Evolutionary conservation across 2,797 vertebrate species (phyloP).

Genomic region (Mus spretus): DNA sequence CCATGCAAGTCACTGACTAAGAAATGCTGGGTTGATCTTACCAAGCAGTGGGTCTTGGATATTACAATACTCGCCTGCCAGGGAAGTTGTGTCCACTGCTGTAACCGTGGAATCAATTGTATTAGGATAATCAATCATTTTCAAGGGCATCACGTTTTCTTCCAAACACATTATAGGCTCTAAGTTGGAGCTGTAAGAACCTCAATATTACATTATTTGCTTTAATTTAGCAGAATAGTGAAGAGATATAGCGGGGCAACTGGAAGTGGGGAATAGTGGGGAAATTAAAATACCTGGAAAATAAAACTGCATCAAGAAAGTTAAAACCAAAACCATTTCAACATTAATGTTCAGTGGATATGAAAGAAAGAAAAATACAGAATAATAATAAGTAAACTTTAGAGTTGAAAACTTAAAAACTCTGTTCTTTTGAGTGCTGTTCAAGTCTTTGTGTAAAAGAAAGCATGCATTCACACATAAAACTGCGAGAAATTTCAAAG

Average conservation of each 20-base stretch:
- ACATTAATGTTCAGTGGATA: not conserved
- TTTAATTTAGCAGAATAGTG: not conserved
- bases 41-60: not conserved
- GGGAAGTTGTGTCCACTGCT: not conserved
- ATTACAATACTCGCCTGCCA: not conserved
- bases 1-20: not conserved
- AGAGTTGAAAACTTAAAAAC: conserved; percentile 20
- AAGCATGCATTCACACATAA: not conserved
- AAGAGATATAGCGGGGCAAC: not conserved
- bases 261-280: not conserved
- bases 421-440: not conserved
- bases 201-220: not conserved
- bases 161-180: not conserved
- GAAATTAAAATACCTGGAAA: not conserved
- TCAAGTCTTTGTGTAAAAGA: conserved; percentile 24
- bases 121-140: not conserved
- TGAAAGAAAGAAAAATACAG: conserved; percentile 25
- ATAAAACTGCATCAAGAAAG: not conserved
- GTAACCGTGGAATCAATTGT: not conserved
- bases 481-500: not conserved
- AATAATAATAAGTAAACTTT: conserved; percentile 21
- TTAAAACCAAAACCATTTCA: conserved; percentile 42
- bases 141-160: not conserved
- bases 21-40: not conserved
- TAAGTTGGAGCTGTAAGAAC: conserved; percentile 2